Evolutionary conservation across 2,113 vertebrate genomes (phyloP), one percentile per base, ranked within the genome.

Genomic region (Bubalus kerabau): DNA sequence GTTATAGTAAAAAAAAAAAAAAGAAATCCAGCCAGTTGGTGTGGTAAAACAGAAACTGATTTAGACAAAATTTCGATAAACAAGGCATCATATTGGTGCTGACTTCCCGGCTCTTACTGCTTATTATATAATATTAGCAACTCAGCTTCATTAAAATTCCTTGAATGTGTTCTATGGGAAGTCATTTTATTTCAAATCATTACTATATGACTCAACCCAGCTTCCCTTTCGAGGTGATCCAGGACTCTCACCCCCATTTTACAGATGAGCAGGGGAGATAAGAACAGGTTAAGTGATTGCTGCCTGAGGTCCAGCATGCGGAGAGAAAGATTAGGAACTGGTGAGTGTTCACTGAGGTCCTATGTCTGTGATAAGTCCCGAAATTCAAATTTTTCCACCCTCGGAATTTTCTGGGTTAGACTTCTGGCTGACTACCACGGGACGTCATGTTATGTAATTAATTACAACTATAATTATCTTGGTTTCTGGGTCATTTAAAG

Each of bases 391-490:
- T 92, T 97, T 97, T 59, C 93, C 83, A 95, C 57, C 95, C 93
- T 98, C 46, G 0, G 93, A 84, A 81, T 96, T 98, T 98, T 97
- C 97, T 98, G 91, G 95, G 91, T 98, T 97, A 97, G 98, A 96
- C 97, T 93, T 98, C 92, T 80, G 54, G 92, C 95, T 94, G 94
- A 71, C 97, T 96, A 94, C 90, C 92, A 64, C 87, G 92, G 94
- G 97, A 98, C 43, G 26, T 87, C 62, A 67, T 94, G 95, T 97
- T 98, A 97, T 97, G 97, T 98, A 98, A 98, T 98, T 98, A 98
- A 98, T 98, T 98, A 98, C 97, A 98, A 98, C 96, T 97, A 98
- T 98, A 98, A 97, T 97, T 98, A 97, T 98, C 97, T 98, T 98
- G 96, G 97, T 97, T 98, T 98, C 97, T 98, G 96, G 96, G 98